Conservation (phyloP, 2,797 vertebrate genomes). For the Neosilurus hyrtlii region DNA sequence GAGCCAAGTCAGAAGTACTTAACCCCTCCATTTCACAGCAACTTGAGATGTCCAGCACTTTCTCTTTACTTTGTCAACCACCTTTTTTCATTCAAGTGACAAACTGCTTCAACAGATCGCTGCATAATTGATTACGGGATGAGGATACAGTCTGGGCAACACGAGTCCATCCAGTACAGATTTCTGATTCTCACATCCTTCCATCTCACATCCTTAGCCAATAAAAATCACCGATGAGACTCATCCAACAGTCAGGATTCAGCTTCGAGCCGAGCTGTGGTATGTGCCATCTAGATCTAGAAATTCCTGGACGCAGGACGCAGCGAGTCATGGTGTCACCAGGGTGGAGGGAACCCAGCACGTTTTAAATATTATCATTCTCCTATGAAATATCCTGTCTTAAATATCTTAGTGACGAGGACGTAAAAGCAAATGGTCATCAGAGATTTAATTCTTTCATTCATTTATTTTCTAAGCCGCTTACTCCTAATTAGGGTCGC, state of each 20-base stretch:
- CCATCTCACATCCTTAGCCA: neutral
- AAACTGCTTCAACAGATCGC: conserved; percentile 38
- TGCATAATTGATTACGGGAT: neutral
- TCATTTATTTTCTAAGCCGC: no score
- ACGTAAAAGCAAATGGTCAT: neutral
- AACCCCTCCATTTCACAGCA: conserved; percentile 7
- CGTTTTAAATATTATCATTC: neutral
- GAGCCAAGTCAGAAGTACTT: neutral
- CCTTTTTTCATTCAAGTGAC: neutral
- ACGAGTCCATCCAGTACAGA: neutral
- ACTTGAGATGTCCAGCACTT: neutral
- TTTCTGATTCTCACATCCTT: neutral
- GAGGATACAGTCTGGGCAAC: neutral
- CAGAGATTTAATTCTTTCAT: neutral
- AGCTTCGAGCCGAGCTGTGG: conserved; percentile 28
- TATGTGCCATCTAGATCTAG: conserved; percentile 17
- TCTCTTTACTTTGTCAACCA: neutral
- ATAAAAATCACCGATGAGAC: neutral
- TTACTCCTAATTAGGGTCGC: no score
- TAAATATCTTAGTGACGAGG: neutral
- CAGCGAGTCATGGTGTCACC: neutral
- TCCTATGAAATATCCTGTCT: neutral
- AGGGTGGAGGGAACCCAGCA: neutral
- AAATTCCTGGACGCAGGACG: neutral
- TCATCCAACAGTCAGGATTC: conserved; percentile 10